These are phyloP conservation scores for Leptoteleia sp. DNA, from an alignment of 1,140 invertebrate species.

Conservation along the genomic window DNA sequence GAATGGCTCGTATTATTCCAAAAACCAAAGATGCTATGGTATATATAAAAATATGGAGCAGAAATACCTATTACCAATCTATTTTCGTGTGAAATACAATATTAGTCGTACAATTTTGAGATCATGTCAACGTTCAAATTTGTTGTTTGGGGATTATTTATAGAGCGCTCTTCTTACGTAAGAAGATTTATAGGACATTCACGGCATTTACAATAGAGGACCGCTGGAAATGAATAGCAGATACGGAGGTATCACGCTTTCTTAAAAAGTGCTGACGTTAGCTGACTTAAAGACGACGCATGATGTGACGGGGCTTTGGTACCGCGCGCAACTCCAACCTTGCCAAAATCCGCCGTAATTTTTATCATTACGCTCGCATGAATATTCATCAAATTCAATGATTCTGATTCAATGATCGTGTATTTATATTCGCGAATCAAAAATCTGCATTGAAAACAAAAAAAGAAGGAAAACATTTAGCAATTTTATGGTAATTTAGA, in stretches of 20 bases:
- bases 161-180: constrained; percentile 54
- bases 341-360: constrained; percentile 25
- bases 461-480: too few relatives aligned
- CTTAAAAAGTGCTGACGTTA: constrained; percentile 46
- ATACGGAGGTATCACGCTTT: constrained; percentile 36
- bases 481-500: too few relatives aligned
- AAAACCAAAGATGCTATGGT: too few relatives aligned
- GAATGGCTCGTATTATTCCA: too few relatives aligned
- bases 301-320: constrained; percentile 29
- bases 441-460: too few relatives aligned
- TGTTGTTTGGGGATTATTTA: constrained; percentile 55
- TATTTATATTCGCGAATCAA: too few relatives aligned
- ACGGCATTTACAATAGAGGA: constrained; percentile 47
- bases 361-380: constrained; percentile 11
- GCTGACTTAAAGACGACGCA: constrained; percentile 35
- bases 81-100: constrained; percentile 42
- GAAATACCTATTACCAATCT: constrained; percentile 35
- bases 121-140: constrained; percentile 48
- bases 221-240: constrained; percentile 40
- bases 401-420: neutral
- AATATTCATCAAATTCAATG: constrained; percentile 12
- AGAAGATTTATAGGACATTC: constrained; percentile 59
- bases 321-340: constrained; percentile 18
- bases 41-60: constrained; percentile 9
- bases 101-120: constrained; percentile 28